Conservation (phyloP, 2,113 vertebrate species). For the Neofelis nebulosa region DNA sequence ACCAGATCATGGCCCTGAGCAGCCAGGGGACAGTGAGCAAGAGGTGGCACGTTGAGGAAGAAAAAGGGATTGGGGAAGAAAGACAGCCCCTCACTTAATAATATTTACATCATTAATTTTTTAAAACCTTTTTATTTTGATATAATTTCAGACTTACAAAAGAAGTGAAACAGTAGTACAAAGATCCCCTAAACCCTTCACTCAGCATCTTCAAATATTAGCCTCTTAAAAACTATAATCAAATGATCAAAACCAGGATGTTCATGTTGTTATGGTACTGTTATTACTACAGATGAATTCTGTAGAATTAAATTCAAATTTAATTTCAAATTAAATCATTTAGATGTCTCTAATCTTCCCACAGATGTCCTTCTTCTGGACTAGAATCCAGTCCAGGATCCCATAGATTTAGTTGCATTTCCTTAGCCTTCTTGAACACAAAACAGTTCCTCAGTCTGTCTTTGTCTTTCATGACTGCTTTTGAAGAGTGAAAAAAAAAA, state of each 20-base stretch:
- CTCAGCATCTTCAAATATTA: constrained; percentile 3
- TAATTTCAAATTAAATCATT: constrained; percentile 31
- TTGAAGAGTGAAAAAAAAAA: not conserved
- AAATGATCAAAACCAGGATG: not conserved
- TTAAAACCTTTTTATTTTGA: not conserved
- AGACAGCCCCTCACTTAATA: not conserved
- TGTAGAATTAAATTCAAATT: not conserved
- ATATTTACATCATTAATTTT: not conserved
- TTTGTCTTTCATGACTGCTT: not conserved
- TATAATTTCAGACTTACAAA: constrained; percentile 7
- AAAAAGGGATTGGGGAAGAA: not conserved
- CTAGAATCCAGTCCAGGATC: not conserved
- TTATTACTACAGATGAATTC: not conserved
- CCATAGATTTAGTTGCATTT: not conserved
- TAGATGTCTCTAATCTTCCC: not conserved
- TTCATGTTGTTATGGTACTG: not conserved
- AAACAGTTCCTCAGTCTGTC: not conserved
- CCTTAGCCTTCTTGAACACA: not conserved
- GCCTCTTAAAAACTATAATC: not conserved
- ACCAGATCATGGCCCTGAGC: not conserved
- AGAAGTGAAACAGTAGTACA: not conserved
- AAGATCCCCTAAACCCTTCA: not conserved
- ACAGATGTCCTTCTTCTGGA: not conserved
- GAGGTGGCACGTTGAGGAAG: not conserved
- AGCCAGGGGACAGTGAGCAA: not conserved